Conservation (phyloP, 2,888 invertebrate species). For the Apamea epomidion region DNA sequence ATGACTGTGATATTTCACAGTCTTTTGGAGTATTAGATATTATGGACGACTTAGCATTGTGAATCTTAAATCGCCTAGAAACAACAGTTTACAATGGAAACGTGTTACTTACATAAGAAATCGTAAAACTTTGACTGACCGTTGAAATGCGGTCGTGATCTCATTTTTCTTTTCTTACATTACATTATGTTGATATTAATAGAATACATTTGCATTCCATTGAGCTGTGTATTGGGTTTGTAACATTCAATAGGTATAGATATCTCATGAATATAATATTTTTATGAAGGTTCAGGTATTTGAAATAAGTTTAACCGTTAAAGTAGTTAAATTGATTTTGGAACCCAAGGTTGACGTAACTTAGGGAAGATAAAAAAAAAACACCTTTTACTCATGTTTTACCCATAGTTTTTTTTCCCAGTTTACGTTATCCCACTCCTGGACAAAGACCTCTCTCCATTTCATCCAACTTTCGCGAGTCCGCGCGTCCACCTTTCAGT, state of each 20-base stretch:
- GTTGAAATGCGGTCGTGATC: constrained; percentile 77
- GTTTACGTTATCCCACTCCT: neutral
- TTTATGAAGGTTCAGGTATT: neutral
- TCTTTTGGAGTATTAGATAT: too few relatives aligned
- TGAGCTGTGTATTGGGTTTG: constrained; percentile 31
- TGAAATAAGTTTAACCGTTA: neutral
- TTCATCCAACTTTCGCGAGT: neutral
- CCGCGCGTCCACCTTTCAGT: neutral
- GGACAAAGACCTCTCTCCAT: neutral
- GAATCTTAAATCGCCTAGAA: neutral
- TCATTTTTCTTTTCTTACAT: constrained; percentile 69
- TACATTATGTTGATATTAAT: constrained; percentile 61
- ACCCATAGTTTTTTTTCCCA: too few relatives aligned
- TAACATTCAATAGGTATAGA: neutral
- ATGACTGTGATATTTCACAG: neutral
- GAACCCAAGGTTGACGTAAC: too few relatives aligned
- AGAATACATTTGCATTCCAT: constrained; percentile 56
- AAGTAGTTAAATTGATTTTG: neutral
- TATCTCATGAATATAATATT: neutral
- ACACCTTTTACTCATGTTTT: neutral
- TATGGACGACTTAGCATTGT: neutral
- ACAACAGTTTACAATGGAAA: constrained; percentile 25
- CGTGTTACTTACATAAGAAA: constrained; percentile 61
- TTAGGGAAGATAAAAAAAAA: neutral
- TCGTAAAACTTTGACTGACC: constrained; percentile 72